Evolutionary conservation across 2,888 invertebrate genomes (phyloP).

Genomic region (Drosophila limbata): DNA sequence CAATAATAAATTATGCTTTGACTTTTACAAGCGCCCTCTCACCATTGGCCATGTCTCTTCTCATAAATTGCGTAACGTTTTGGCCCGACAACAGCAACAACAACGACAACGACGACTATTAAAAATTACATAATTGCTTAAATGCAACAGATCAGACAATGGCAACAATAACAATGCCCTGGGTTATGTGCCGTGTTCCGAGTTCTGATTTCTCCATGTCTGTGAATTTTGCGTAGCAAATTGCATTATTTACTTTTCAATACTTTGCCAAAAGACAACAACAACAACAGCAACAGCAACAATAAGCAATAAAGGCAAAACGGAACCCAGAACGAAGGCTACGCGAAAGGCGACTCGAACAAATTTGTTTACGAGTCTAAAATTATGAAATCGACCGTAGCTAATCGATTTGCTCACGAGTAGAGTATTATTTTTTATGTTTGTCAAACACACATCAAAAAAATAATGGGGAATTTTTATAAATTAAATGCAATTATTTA

Average conservation of each 20-base stretch:
- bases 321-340: conserved; percentile 22
- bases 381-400: conserved; percentile 71
- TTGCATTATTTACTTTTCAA: conserved; percentile 74
- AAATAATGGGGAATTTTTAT: conserved; percentile 8
- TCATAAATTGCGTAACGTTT: conserved; percentile 68
- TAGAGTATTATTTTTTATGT: conserved; percentile 32
- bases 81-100: conserved; percentile 25
- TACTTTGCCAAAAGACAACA: conserved; percentile 50
- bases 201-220: conserved; percentile 19
- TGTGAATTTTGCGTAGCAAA: conserved; percentile 57
- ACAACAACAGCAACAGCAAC: conserved; percentile 5
- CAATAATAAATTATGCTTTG: conserved; percentile 76
- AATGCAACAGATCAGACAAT: conserved; percentile 59
- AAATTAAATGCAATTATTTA: conserved; percentile 63
- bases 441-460: conserved; percentile 2
- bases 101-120: conserved; percentile 57
- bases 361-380: conserved; percentile 61
- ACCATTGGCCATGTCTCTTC: conserved; percentile 1
- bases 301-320: conserved; percentile 1
- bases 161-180: conserved; percentile 30
- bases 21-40: conserved; percentile 61
- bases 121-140: conserved; percentile 78
- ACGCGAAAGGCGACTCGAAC: conserved; percentile 32
- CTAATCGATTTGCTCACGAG: conserved; percentile 61
- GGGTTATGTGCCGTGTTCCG: conserved; percentile 16